Conservation (phyloP, 2,888 invertebrate species). For the Phyllotreta cruciferae region DNA sequence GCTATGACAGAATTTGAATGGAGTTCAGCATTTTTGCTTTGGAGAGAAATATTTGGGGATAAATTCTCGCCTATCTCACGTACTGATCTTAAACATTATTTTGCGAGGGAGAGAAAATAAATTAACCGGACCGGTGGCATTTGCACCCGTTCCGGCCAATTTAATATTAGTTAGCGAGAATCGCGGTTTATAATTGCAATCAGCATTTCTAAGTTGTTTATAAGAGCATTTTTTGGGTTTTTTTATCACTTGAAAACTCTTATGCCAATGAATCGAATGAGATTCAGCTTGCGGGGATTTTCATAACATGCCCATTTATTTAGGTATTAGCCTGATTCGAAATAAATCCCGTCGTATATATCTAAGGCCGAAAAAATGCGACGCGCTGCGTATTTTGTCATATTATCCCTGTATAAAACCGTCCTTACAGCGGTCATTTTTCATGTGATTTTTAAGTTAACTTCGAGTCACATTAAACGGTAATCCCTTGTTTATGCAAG, state of each 20-base stretch:
- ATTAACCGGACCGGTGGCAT: constrained; percentile 7
- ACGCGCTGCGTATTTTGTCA: constrained; percentile 18
- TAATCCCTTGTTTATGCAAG: constrained; percentile 40
- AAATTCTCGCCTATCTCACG: constrained; percentile 15
- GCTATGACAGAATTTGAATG: constrained; percentile 13
- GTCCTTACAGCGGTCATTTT: constrained; percentile 37
- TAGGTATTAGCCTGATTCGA: constrained; percentile 23
- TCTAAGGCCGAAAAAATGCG: constrained; percentile 18
- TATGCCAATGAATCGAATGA: constrained; percentile 3
- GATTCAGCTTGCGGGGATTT: constrained; percentile 19
- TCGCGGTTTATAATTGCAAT: constrained; percentile 9
- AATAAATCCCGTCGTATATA: constrained; percentile 19
- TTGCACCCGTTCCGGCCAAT: background rate
- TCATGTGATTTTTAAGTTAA: constrained; percentile 35
- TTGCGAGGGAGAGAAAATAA: constrained; percentile 11
- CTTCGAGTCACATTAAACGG: constrained; percentile 37
- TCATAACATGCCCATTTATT: constrained; percentile 22
- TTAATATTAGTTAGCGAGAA: constrained; percentile 11
- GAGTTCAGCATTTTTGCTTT: constrained; percentile 16
- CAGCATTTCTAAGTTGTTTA: too few relatives aligned
- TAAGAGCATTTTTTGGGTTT: too few relatives aligned
- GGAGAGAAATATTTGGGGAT: constrained; percentile 15
- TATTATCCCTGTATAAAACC: constrained; percentile 32
- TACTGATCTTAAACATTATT: constrained; percentile 21
- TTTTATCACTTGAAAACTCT: too few relatives aligned